Percentiles rank a stretch among this genome's conserved stretches.
These are phyloP conservation scores for Ibidorhyncha struthersii DNA, from an alignment of 2,113 vertebrate species.

Conservation along the genomic window DNA sequence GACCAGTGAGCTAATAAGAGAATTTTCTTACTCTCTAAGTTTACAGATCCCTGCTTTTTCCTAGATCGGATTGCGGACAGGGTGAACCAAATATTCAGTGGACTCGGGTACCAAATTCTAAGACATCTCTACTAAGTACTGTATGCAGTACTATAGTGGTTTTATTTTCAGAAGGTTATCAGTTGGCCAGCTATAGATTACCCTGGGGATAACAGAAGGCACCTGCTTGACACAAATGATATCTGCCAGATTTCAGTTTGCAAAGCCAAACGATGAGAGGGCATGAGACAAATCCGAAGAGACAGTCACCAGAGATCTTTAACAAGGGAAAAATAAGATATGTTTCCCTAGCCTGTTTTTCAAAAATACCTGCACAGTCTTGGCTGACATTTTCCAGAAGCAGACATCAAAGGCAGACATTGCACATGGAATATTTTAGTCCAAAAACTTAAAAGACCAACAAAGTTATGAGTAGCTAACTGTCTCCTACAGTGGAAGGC, in stretches of 20 bases:
- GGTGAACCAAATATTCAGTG: neutral
- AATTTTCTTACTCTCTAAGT: neutral
- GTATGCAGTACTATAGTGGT: neutral
- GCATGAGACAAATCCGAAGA: neutral
- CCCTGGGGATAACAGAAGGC: slow-evolving; percentile 3
- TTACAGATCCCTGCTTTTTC: neutral
- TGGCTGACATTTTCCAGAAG: neutral
- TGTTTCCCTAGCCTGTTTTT: neutral
- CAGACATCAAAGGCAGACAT: neutral
- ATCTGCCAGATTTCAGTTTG: slow-evolving; percentile 34
- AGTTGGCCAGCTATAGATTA: slow-evolving; percentile 21
- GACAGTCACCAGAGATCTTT: neutral
- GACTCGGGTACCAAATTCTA: neutral
- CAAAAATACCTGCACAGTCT: neutral
- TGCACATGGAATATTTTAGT: neutral
- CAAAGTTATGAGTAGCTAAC: neutral
- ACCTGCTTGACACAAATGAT: slow-evolving; percentile 6
- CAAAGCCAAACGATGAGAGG: neutral
- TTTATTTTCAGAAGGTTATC: slow-evolving; percentile 35
- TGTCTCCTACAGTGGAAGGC: neutral
- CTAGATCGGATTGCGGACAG: neutral
- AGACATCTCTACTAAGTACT: neutral
- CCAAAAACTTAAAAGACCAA: neutral
- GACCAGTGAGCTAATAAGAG: neutral
- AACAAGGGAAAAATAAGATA: neutral